phyloP scores from a whole-genome alignment of 2,113 vertebrate species.

The Sigmodon hispidus region DNA sequence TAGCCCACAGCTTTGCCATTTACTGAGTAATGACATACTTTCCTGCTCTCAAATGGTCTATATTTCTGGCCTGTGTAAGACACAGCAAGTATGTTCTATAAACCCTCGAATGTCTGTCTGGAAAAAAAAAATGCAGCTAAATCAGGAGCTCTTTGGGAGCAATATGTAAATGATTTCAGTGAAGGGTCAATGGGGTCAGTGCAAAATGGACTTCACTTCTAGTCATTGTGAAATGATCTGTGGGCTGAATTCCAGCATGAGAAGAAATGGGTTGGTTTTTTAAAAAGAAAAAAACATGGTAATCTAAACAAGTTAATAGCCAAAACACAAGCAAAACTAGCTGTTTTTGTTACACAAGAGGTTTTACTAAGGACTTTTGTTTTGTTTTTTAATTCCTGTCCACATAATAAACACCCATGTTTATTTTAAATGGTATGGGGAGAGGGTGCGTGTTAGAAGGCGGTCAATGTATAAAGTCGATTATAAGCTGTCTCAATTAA shows the following conservation, averaged over 20 bases:
- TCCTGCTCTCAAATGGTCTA: conserved; percentile 23
- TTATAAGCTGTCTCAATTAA: conserved; percentile 76
- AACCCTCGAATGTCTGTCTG: conserved; percentile 67
- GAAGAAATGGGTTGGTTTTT: conserved; percentile 83
- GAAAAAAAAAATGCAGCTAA: conserved; percentile 78
- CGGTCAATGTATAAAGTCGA: conserved; percentile 30
- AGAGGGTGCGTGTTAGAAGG: conserved; percentile 62
- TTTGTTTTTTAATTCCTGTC: conserved; percentile 40
- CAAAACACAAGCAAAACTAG: conserved; percentile 77
- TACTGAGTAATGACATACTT: neutral
- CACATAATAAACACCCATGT: conserved; percentile 72
- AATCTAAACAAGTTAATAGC: conserved; percentile 83
- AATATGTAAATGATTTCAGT: conserved; percentile 84
- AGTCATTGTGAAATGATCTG: conserved; percentile 74
- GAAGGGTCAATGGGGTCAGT: conserved; percentile 71
- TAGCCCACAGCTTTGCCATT: neutral
- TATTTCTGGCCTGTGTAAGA: conserved; percentile 62
- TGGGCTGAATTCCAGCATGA: conserved; percentile 76
- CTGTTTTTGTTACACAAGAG: conserved; percentile 73
- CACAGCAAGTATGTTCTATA: conserved; percentile 75
- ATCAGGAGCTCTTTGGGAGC: conserved; percentile 79
- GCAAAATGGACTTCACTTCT: conserved; percentile 81
- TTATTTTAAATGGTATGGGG: conserved; percentile 75
- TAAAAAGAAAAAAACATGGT: conserved; percentile 71
- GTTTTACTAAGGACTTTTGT: conserved; percentile 57